phyloP scores from a whole-genome alignment of 2,797 vertebrate species.

The Cynopterus sphinx region DNA sequence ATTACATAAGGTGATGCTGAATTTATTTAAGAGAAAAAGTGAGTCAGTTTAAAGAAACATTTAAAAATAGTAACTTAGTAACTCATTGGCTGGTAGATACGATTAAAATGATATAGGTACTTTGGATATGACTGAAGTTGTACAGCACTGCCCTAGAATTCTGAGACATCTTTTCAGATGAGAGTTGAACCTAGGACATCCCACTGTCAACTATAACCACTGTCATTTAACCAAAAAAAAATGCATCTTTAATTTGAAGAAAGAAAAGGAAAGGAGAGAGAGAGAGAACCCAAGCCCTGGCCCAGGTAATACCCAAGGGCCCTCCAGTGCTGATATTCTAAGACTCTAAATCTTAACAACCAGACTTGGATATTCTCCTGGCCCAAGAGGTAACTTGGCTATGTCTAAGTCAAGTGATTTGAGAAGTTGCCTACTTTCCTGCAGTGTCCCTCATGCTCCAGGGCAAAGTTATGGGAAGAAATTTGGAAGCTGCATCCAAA shows the following conservation, averaged over 20 bases:
- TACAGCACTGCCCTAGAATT: neutral
- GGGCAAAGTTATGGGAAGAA: neutral
- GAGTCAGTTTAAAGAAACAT: slow-evolving; percentile 9
- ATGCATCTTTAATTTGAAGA: slow-evolving; percentile 27
- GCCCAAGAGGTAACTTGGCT: neutral
- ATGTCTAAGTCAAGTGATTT: slow-evolving; percentile 2
- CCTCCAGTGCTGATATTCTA: neutral
- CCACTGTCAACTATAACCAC: neutral
- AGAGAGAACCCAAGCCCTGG: neutral
- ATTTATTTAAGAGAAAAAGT: slow-evolving; percentile 31
- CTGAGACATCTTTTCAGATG: neutral
- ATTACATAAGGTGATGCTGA: neutral
- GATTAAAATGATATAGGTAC: neutral
- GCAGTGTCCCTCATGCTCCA: slow-evolving; percentile 17
- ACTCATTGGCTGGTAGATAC: neutral
- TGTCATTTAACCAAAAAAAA: slow-evolving; percentile 34
- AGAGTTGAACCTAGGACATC: neutral
- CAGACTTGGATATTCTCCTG: neutral
- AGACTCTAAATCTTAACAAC: slow-evolving; percentile 15
- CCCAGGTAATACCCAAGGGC: neutral
- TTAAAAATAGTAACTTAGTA: slow-evolving; percentile 39
- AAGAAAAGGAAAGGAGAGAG: neutral
- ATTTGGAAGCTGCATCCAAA: slow-evolving; percentile 1
- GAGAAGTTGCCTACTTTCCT: slow-evolving; percentile 43
- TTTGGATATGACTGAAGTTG: neutral